Evolutionary conservation across 2,888 invertebrate genomes (phyloP), one percentile per base, ranked within the genome.

Genomic region (Drosophila prostipennis): DNA sequence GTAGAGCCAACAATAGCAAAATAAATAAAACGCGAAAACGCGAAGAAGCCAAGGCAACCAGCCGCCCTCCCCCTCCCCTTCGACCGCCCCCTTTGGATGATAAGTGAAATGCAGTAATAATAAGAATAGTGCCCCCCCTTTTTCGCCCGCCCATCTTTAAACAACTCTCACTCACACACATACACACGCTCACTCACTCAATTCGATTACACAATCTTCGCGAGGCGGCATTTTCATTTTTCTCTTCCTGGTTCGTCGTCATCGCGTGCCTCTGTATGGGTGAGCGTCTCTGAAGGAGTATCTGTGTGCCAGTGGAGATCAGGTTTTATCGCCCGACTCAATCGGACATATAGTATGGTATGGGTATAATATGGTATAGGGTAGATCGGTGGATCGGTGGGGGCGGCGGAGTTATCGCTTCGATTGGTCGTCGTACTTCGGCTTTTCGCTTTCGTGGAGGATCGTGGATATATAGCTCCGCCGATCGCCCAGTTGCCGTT

Each of bases 161-260:
- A 39, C 64, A 51, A 65, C 65, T 52, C 53, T 54, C 67, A 68
- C 55, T 68, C 43, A 16, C 60, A 11, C 19, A 43, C 37, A 37
- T 54, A 61, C 56, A 61, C 63, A 51, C 70, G 78, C 46, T 68
- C 77, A 70, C 55, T 55, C 77, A 70, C 55, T 55, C 36, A 53
- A 49, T 73, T 73, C 85, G 89, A 88, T 88, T 88, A 89, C 84
- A 80, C 85, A 89, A 90, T 90, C 89, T 77, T 43, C 19, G 63
- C 67, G 64, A 79, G 14, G 77, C 83, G 87, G 87, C 85, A 85
- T 83, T 84, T 84, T 88, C 80, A 80, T 74, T 86, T 83, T 90
- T 90, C 89, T 89, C 91, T 91, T 90, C 91, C 90, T 91, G 91
- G 91, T 90, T 84, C 90, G 89, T 70, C 79, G 87, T 63, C 81